A percentile compares a stretch with the other conserved stretches of the same genome.
Conservation (phyloP, 2,797 vertebrate genomes). For the Ceryle rudis region DNA sequence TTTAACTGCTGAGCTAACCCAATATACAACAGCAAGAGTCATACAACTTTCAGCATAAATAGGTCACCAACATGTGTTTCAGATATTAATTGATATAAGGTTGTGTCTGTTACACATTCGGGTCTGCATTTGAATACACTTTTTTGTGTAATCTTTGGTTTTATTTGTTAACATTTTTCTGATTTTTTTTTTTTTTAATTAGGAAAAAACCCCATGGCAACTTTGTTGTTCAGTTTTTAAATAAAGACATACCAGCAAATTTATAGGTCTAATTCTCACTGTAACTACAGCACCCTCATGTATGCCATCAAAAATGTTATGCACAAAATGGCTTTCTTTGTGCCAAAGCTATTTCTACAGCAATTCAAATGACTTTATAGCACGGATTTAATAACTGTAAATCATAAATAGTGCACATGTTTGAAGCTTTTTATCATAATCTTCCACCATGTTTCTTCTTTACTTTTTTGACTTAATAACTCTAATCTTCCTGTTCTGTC, state of each 20-base stretch:
- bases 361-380: neutral
- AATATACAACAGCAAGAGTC: neutral
- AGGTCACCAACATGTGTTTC: neutral
- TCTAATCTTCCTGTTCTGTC: neutral
- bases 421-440: neutral
- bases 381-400: conserved; percentile 3
- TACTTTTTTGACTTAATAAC: neutral
- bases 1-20: neutral
- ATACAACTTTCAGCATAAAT: neutral
- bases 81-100: neutral
- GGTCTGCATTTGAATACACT: neutral
- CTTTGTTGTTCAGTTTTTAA: conserved; percentile 13
- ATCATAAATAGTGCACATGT: conserved; percentile 19
- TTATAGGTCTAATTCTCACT: neutral
- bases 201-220: neutral
- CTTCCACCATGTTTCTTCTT: neutral
- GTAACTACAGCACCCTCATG: neutral
- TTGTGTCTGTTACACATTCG: neutral
- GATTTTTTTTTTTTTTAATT: neutral
- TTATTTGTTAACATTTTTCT: neutral
- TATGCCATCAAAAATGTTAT: conserved; percentile 28
- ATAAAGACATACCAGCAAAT: conserved; percentile 13
- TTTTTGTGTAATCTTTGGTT: neutral
- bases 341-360: conserved; percentile 35
- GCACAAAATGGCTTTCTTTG: conserved; percentile 1